Evolutionary conservation across 1,140 invertebrate genomes (phyloP), one percentile per base, ranked within the genome.

Genomic region (Dendroctonus ponderosae): DNA sequence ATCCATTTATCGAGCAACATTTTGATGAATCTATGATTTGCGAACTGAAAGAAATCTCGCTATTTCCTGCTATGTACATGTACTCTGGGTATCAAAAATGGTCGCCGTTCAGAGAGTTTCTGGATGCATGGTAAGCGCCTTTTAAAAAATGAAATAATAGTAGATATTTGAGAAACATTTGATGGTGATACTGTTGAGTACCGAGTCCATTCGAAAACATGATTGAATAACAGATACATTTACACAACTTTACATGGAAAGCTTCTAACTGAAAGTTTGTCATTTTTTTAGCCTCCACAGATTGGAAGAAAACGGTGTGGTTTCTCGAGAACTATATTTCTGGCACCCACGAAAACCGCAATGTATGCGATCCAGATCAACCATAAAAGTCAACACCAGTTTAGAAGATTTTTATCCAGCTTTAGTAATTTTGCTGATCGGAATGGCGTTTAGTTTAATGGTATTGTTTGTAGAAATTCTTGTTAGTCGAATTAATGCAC

Each of bases 21-120:
- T 77, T 73, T 49, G 62, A 70, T 7, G 62, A 72, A 62, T 12
- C 72, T 37, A 69, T 68, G n/a, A 75, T 76, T 42, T 77, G 76
- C 50, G 72, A 76, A 46, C 60, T 77, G 50, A 72, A 72, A 43
- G 72, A 76, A 62, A 66, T 77, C 7, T 67, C 71, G 44, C 67
- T 76, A 67, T 77, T 72, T 60, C 40, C 68, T 26, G 66, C 61
- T 5, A 71, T 72, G 62, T 70, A 70, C 0, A 69, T 76, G 67
- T 70, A 74, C 42, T 68, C 70, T 3, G 72, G 64, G 62, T 64
- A 74, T 7, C 71, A 70, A 11, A 77, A 77, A 59, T 11, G 69
- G 52, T 77, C 75, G 39, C 72, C 73, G 0, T 71, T 75, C 42
- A 71, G 63, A 41, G 72, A 77, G 57, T 66, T 73, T 52, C 51